Conservation (phyloP, 2,113 vertebrate species). For the Cheilinus undulatus region DNA sequence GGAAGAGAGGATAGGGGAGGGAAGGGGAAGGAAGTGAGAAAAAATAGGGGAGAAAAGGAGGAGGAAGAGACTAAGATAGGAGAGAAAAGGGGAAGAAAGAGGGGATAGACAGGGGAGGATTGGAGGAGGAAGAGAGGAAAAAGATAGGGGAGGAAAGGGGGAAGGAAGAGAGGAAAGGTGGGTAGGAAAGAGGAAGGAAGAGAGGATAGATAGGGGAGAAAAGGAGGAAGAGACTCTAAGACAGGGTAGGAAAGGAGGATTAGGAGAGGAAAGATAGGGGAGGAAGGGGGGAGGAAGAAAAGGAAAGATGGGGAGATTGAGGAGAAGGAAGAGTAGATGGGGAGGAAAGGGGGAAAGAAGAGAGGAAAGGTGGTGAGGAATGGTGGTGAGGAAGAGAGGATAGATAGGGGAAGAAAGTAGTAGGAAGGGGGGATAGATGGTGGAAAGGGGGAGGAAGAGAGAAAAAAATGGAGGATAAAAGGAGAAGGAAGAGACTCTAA, state of each 20-base stretch:
- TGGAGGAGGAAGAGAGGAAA: conserved; percentile 1
- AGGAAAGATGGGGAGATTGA: too few species aligned
- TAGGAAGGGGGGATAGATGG: background rate
- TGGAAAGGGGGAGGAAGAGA: too few species aligned
- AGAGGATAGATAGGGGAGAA: background rate
- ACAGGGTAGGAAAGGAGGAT: too few species aligned
- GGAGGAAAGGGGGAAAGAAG: background rate
- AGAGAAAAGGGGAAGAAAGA: background rate
- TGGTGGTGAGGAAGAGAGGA: too few species aligned
- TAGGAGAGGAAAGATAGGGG: too few species aligned
- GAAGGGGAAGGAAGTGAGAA: background rate
- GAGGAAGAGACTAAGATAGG: background rate
- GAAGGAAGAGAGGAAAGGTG: background rate
- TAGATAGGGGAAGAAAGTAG: too few species aligned
- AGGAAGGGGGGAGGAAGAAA: too few species aligned
- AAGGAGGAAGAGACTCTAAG: background rate
- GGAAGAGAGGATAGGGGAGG: background rate
- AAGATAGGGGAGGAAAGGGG: background rate
- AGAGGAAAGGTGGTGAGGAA: background rate
- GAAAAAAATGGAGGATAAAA: background rate
- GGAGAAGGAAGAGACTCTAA: background rate
- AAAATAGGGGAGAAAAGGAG: too few species aligned
- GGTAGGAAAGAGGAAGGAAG: background rate
- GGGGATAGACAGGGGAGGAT: background rate
- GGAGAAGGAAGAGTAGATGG: too few species aligned